Conservation (phyloP, 2,888 invertebrate genomes). For the Caenorhabditis uteleia region DNA sequence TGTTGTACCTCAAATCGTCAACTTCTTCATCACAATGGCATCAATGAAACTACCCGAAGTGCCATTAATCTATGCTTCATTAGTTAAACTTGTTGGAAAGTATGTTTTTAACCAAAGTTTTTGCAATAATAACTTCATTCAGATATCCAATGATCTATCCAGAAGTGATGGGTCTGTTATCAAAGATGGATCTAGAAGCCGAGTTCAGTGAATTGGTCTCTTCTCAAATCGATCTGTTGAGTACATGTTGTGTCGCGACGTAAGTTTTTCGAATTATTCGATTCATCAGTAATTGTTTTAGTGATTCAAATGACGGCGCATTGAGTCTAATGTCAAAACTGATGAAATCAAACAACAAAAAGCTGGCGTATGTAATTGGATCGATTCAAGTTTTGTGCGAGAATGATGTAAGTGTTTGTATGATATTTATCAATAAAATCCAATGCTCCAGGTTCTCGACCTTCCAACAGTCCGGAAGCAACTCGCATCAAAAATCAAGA, state of each 20-base stretch:
- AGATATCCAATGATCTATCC: constrained; percentile 6
- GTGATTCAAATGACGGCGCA: constrained; percentile 8
- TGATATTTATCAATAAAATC: not conserved
- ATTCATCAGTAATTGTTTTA: too few relatives aligned
- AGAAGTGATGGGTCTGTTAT: not conserved
- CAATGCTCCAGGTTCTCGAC: constrained; percentile 8
- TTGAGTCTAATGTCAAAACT: constrained; percentile 12
- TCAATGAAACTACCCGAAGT: not conserved
- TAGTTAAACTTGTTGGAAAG: constrained; percentile 6
- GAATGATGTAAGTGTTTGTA: constrained; percentile 2
- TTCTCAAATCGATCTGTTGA: not conserved
- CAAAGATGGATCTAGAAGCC: not conserved
- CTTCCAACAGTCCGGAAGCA: not conserved
- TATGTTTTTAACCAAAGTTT: too few relatives aligned
- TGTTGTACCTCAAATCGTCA: not conserved
- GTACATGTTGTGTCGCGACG: too few relatives aligned
- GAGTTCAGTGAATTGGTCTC: not conserved
- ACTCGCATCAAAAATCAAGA: constrained; percentile 7
- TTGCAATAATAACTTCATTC: too few relatives aligned
- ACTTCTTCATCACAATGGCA: constrained; percentile 3
- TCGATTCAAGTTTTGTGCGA: constrained; percentile 2
- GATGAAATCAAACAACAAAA: constrained; percentile 6
- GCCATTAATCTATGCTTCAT: not conserved
- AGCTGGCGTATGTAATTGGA: constrained; percentile 3
- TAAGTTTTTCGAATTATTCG: too few relatives aligned